Evolutionary conservation across 2,888 invertebrate species (phyloP).

Genomic region (Ochropleura plecta): DNA sequence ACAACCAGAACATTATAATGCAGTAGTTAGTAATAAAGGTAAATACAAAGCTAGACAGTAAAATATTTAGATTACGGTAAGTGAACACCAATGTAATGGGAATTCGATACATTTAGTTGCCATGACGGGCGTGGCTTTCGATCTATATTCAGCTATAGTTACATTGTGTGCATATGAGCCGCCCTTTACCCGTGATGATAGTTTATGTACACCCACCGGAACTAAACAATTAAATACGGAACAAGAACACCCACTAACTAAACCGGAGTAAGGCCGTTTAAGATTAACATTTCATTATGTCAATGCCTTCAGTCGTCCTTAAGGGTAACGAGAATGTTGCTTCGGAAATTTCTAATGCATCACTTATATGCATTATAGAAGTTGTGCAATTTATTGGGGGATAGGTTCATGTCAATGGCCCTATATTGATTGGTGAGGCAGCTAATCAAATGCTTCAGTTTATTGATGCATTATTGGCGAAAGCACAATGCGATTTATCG

Average conservation of each 20-base stretch:
- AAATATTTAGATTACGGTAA: constrained; percentile 53
- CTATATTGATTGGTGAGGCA: neutral
- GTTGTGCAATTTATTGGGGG: neutral
- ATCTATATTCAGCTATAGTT: constrained; percentile 58
- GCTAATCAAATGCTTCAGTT: constrained; percentile 1
- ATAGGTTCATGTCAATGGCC: neutral
- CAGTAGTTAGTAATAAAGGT: constrained; percentile 39
- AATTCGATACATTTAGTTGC: constrained; percentile 30
- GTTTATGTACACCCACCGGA: constrained; percentile 83
- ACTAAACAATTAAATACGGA: constrained; percentile 74
- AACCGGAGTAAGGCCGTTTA: constrained; percentile 82
- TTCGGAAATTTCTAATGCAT: constrained; percentile 9
- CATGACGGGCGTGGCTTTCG: constrained; percentile 73
- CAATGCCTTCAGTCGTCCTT: constrained; percentile 64
- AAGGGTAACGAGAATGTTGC: constrained; percentile 49
- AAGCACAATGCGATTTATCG: constrained; percentile 3
- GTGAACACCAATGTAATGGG: constrained; percentile 42
- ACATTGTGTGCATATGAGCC: constrained; percentile 84
- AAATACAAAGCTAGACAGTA: constrained; percentile 41
- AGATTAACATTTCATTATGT: constrained; percentile 78
- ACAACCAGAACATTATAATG: constrained; percentile 29
- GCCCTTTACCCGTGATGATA: constrained; percentile 71
- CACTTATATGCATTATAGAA: neutral
- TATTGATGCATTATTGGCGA: constrained; percentile 12
- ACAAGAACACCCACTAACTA: constrained; percentile 78